Percentiles rank a stretch among this genome's conserved stretches.
phyloP scores from a whole-genome alignment of 2,113 vertebrate genomes.

The Platichthys stellatus region DNA sequence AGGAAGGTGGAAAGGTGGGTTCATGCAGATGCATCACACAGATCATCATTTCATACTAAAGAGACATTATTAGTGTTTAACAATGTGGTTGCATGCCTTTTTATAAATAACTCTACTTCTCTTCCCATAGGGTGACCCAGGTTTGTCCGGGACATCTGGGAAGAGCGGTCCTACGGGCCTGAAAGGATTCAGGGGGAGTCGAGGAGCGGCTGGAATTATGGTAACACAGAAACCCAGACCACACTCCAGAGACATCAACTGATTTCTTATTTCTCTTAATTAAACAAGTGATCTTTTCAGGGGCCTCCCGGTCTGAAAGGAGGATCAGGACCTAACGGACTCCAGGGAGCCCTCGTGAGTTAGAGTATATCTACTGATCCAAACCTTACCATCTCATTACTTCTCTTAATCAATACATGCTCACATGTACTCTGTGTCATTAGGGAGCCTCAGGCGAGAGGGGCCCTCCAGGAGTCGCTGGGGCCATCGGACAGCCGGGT shows the following conservation, averaged over 20 bases:
- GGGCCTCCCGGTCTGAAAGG: constrained; percentile 94
- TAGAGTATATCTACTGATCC: neutral
- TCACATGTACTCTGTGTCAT: neutral
- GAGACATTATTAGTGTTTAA: neutral
- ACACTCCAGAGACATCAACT: neutral
- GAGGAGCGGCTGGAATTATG: constrained; percentile 89
- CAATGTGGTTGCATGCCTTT: neutral
- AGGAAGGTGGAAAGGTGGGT: constrained; percentile 95
- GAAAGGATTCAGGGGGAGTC: constrained; percentile 92
- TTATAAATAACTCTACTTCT: neutral
- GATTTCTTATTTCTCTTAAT: neutral
- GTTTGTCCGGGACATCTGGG: constrained; percentile 87
- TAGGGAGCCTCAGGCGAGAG: constrained; percentile 92
- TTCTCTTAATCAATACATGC: neutral
- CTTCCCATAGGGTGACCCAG: constrained; percentile 90
- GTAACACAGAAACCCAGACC: constrained; percentile 76
- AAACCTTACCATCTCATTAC: neutral
- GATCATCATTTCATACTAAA: neutral
- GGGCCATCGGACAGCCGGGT: constrained; percentile 93
- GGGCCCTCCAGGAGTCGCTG: constrained; percentile 90
- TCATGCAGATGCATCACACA: neutral
- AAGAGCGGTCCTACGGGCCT: constrained; percentile 92
- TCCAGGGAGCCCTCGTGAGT: constrained; percentile 90
- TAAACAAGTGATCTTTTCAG: constrained; percentile 71
- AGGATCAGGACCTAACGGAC: constrained; percentile 89